These are phyloP conservation scores for Jaculus jaculus DNA, from an alignment of 2,113 vertebrate genomes.

Conservation along the genomic window DNA sequence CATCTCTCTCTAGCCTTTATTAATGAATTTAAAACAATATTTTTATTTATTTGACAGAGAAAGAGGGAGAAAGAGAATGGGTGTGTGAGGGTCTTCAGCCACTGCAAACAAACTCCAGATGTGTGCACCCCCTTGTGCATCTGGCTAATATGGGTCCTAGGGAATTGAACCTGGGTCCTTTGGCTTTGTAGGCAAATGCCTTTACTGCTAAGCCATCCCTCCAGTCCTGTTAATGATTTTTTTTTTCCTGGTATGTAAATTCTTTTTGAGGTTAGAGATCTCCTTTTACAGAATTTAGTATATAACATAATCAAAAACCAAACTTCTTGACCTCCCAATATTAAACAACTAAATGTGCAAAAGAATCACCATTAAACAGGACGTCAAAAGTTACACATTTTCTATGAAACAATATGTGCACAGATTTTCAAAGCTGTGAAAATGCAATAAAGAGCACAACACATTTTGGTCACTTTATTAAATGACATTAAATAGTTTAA, in stretches of 20 bases:
- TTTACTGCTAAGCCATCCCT: too few species aligned
- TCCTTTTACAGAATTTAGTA: slow-evolving; percentile 76
- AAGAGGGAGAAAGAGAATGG: too few species aligned
- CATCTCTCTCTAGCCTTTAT: too few species aligned
- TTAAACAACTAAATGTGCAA: slow-evolving; percentile 74
- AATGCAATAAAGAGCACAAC: slow-evolving; percentile 84
- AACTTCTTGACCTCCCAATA: slow-evolving; percentile 63
- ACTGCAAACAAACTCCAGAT: too few species aligned
- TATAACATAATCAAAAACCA: slow-evolving; percentile 72
- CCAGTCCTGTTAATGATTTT: too few species aligned
- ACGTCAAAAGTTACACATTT: slow-evolving; percentile 75
- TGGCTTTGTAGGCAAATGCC: too few species aligned
- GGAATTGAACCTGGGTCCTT: too few species aligned
- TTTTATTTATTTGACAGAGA: too few species aligned
- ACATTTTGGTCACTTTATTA: slow-evolving; percentile 99
- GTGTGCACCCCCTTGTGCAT: too few species aligned
- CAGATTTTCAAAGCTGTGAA: slow-evolving; percentile 75
- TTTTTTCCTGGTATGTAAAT: slow-evolving; percentile 74
- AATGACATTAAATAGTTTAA: slow-evolving; percentile 99
- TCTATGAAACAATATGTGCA: slow-evolving; percentile 75
- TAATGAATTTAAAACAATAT: too few species aligned
- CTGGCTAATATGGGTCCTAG: too few species aligned
- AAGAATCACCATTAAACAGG: slow-evolving; percentile 74
- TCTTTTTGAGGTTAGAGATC: slow-evolving; percentile 75
- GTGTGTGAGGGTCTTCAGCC: too few species aligned